A percentile compares a stretch with the other conserved stretches of the same genome.
Evolutionary conservation across 1,140 invertebrate species (phyloP).

Genomic region (Probaryconus sp.): DNA sequence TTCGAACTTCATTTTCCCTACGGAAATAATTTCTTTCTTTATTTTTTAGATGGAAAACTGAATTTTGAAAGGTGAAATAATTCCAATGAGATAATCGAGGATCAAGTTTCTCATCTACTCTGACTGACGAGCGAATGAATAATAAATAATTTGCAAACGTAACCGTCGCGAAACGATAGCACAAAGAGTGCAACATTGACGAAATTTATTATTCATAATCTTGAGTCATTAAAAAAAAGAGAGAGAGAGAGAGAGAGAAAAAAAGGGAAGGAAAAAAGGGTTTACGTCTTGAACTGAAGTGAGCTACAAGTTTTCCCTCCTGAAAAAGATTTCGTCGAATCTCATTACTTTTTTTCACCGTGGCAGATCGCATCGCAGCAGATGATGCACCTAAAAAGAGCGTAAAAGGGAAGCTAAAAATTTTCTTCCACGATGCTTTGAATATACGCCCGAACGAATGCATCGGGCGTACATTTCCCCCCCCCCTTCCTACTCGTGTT

Average conservation of each 20-base stretch:
- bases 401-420: conserved; percentile 42
- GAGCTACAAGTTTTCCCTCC: not conserved
- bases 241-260: too few species aligned
- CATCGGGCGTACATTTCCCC: conserved; percentile 49
- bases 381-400: conserved; percentile 45
- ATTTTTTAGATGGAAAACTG: too few species aligned
- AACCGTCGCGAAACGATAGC: too few species aligned
- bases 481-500: conserved; percentile 33
- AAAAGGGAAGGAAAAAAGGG: too few species aligned
- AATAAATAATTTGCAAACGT: too few species aligned
- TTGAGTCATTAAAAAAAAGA: conserved; percentile 11
- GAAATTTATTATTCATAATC: conserved; percentile 6
- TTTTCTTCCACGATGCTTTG: conserved; percentile 46
- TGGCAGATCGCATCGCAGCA: conserved; percentile 33
- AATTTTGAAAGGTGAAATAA: too few species aligned
- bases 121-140: too few species aligned
- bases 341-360: conserved; percentile 38
- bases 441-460: conserved; percentile 53
- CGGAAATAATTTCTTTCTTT: too few species aligned
- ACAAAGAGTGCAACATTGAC: too few species aligned
- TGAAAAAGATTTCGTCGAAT: conserved; percentile 25
- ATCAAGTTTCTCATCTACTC: too few species aligned
- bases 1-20: conserved; percentile 14
- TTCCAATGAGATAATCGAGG: too few species aligned
- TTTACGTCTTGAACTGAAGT: conserved; percentile 1